Evolutionary conservation across 2,888 invertebrate genomes (phyloP).

Genomic region (Lasioglossum pauxillum): DNA sequence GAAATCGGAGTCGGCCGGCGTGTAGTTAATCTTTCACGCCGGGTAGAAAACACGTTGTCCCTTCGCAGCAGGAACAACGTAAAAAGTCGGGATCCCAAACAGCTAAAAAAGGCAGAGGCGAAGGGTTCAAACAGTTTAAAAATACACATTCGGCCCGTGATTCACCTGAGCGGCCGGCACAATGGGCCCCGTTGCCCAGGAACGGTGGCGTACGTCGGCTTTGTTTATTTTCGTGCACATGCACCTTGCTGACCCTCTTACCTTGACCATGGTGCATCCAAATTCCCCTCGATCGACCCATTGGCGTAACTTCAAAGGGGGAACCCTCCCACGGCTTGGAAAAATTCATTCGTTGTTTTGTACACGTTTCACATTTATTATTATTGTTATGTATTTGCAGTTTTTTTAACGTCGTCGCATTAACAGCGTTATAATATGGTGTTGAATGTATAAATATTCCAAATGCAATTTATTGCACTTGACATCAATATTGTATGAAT

Average conservation of each 20-base stretch:
- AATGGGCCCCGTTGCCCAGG: slow-evolving; percentile 41
- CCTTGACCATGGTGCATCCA: slow-evolving; percentile 69
- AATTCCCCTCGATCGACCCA: slow-evolving; percentile 64
- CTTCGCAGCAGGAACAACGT: not conserved
- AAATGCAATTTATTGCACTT: not conserved
- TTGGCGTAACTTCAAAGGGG: slow-evolving; percentile 41
- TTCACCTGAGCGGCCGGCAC: slow-evolving; percentile 42
- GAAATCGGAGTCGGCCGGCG: not conserved
- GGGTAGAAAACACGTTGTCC: slow-evolving; percentile 28
- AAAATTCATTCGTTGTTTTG: no score
- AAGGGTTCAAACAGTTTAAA: slow-evolving; percentile 49
- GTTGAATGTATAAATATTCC: no score
- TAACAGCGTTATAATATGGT: no score
- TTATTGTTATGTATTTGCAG: no score
- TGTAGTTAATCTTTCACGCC: not conserved
- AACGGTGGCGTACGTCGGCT: slow-evolving; percentile 41
- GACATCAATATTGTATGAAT: not conserved
- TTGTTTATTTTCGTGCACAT: slow-evolving; percentile 62
- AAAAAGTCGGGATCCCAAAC: slow-evolving; percentile 17
- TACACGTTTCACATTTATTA: no score
- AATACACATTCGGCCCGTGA: slow-evolving; percentile 39
- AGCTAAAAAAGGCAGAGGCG: slow-evolving; percentile 35
- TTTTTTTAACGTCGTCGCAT: no score
- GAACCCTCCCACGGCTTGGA: no score
- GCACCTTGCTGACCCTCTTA: slow-evolving; percentile 67